These are phyloP conservation scores for Notocelia uddmanniana DNA, from an alignment of 2,888 invertebrate genomes.

Conservation along the genomic window DNA sequence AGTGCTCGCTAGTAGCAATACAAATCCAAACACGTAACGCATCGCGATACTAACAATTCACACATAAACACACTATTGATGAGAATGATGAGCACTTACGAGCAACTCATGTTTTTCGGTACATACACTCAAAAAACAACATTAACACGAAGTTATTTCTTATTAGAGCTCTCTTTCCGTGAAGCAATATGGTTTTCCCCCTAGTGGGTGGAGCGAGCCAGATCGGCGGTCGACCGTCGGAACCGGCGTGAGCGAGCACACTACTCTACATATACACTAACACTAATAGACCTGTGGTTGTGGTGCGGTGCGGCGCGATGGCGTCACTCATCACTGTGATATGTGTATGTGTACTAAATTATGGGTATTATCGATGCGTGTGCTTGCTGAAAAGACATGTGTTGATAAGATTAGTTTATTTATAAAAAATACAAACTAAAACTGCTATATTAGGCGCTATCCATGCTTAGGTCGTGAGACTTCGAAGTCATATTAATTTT, in stretches of 20 bases:
- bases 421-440: too few relatives aligned
- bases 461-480: too few relatives aligned
- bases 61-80: neutral
- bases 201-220: neutral
- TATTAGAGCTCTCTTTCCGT: neutral
- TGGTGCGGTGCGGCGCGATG: neutral
- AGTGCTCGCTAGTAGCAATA: neutral
- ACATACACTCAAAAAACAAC: neutral
- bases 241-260: slow-evolving; percentile 1
- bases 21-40: neutral
- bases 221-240: neutral
- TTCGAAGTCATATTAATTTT: too few relatives aligned
- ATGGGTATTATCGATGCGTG: too few relatives aligned
- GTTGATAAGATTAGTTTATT: too few relatives aligned
- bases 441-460: too few relatives aligned
- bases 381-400: too few relatives aligned
- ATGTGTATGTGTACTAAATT: neutral
- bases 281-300: too few relatives aligned
- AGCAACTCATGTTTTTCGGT: neutral
- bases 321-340: neutral
- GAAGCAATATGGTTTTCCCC: slow-evolving; percentile 17
- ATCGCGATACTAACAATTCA: slow-evolving; percentile 1
- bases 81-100: neutral
- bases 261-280: neutral
- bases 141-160: neutral